Conservation (phyloP, 2,113 vertebrate species). For the Brachyistius frenatus region DNA sequence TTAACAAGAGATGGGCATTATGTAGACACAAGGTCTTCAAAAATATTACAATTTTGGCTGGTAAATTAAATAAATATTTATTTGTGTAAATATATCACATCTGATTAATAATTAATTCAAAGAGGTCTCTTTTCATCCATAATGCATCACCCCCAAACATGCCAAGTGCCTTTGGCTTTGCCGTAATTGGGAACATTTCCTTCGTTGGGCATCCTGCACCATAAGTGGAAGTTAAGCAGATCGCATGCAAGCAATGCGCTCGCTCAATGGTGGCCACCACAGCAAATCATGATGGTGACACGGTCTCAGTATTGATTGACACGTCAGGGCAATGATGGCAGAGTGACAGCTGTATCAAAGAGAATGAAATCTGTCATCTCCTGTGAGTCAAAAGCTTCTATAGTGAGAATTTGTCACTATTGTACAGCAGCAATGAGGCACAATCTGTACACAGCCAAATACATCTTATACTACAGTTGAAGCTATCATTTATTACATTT, state of each 20-base stretch:
- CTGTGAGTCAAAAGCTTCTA: conserved; percentile 27
- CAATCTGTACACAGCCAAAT: not conserved
- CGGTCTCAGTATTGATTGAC: conserved; percentile 30
- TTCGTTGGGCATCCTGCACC: conserved; percentile 13
- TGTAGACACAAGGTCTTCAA: conserved; percentile 42
- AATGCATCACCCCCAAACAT: conserved; percentile 63
- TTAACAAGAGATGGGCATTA: not conserved
- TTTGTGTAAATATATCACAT: conserved; percentile 72
- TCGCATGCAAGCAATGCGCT: not conserved
- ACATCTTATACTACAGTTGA: not conserved
- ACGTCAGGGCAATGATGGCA: conserved; percentile 37
- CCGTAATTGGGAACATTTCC: conserved; percentile 59
- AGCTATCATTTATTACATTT: not conserved
- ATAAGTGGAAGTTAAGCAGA: conserved; percentile 4
- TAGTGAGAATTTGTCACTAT: conserved; percentile 14
- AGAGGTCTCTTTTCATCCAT: conserved; percentile 68
- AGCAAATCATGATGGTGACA: conserved; percentile 1
- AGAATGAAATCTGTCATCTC: conserved; percentile 27
- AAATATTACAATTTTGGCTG: conserved; percentile 9
- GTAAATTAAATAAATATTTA: conserved; percentile 61
- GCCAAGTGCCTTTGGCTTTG: conserved; percentile 48
- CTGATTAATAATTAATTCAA: conserved; percentile 70
- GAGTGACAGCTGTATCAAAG: conserved; percentile 42
- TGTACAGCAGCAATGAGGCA: not conserved
- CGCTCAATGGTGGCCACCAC: not conserved